These are phyloP conservation scores for Hydrophis major DNA, from an alignment of 2,797 vertebrate genomes.

Conservation along the genomic window DNA sequence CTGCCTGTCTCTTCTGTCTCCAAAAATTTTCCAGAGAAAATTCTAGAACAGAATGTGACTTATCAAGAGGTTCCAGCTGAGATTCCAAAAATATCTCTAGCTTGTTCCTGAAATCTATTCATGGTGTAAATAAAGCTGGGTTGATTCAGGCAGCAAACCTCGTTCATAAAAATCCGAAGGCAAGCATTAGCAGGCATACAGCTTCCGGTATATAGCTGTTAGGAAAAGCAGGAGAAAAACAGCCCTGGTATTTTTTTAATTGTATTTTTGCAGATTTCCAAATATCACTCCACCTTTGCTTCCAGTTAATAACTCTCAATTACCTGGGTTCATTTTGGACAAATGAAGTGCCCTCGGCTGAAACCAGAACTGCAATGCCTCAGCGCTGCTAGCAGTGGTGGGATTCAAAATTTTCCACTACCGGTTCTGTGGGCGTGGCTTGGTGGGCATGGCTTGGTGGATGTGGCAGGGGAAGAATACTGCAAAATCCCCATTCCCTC, in stretches of 20 bases:
- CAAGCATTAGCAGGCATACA: not conserved
- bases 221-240: not conserved
- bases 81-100: not conserved
- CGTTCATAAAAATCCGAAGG: not conserved
- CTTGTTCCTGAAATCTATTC: not conserved
- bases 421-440: too few relatives aligned
- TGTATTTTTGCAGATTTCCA: conserved; percentile 45
- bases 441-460: too few relatives aligned
- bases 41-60: not conserved
- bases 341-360: conserved; percentile 50
- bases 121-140: not conserved
- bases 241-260: not conserved
- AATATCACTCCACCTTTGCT: conserved; percentile 46
- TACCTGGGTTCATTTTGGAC: conserved; percentile 41
- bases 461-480: too few relatives aligned
- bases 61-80: not conserved
- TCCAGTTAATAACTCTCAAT: conserved; percentile 57
- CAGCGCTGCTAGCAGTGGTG: not conserved
- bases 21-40: not conserved
- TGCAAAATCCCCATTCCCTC: too few relatives aligned
- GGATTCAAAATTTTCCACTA: too few relatives aligned
- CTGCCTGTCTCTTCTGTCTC: not conserved
- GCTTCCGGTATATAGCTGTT: conserved; percentile 14
- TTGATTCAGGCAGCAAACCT: not conserved
- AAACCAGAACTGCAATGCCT: not conserved